Base-by-base conservation (phyloP, 2,113 vertebrate species). In the Prionailurus viverrinus region DNA sequence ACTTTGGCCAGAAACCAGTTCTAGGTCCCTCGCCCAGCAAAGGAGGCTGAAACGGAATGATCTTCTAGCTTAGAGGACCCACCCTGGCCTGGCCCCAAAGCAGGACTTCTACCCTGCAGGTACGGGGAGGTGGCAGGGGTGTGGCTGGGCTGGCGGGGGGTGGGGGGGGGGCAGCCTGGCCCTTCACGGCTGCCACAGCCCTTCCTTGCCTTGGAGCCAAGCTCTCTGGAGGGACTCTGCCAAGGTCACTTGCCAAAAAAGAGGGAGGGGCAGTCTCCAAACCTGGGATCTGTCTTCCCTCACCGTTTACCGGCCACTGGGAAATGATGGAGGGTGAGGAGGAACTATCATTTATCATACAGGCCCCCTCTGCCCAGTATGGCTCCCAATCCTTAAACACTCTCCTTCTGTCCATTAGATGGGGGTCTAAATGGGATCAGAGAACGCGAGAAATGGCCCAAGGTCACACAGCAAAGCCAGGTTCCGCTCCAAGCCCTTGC, bases 161-260 rank as follows among this genome's bases (percentile, higher is more conserved):
- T 0, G 8, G 45, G 45, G 36, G n/a, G 36, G 45, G 41, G 15
- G 19, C 16, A 14, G 36, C 18, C 68, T 36, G 25, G 19, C 4
- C 33, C 27, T 29, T 36, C 33, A 1, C 0, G 4, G 1, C 4
- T 8, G 4, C 19, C 39, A 11, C 4, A 10, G 4, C 7, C 13
- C 2, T 19, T 23, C 69, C 27, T 18, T 39, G 2, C n/a, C 39
- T 15, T 0, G 0, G 16, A 18, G 31, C 5, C 0, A 16, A 1
- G 53, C 13, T 76, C 25, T 55, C 10, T 0, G 1, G 55, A 71
- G 53, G n/a, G 74, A 55, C 73, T 55, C 39, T 13, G 51, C 53
- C 94, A 58, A 19, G 76, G 83, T 27, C 48, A 18, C 73, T 45
- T n/a, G 78, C 76, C 45, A 45, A 45, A 92, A 73, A 14, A 33